Conservation (phyloP, 2,113 vertebrate genomes). For the Passer montanus region DNA sequence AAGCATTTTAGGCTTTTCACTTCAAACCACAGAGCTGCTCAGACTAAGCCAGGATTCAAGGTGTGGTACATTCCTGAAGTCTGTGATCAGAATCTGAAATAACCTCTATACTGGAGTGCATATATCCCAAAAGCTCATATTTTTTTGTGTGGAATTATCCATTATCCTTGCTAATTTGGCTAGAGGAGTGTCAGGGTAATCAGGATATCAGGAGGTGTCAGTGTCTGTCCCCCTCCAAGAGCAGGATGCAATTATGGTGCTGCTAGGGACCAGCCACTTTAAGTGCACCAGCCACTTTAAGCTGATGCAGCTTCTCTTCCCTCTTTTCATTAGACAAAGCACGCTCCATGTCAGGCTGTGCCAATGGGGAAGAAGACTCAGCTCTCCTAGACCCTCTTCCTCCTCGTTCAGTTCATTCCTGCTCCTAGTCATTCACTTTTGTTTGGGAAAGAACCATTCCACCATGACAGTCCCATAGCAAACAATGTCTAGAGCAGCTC, state of each 20-base stretch:
- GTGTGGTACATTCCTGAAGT: not conserved
- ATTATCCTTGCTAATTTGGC: not conserved
- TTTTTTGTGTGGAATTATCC: not conserved
- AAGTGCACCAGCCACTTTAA: not conserved
- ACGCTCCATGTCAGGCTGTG: not conserved
- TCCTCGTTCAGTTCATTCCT: not conserved
- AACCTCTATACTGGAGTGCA: fast-evolving
- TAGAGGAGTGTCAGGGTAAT: not conserved
- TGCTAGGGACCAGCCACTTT: not conserved
- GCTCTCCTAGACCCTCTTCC: not conserved
- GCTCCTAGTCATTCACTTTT: not conserved
- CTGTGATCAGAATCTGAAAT: not conserved
- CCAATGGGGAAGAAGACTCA: not conserved
- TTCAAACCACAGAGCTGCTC: not conserved
- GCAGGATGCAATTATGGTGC: not conserved
- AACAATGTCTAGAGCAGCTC: not conserved
- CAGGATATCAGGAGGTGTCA: not conserved
- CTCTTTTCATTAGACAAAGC: not conserved
- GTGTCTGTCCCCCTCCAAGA: not conserved
- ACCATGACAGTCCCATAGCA: not conserved
- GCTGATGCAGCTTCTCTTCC: not conserved
- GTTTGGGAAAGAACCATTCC: not conserved
- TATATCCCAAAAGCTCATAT: not conserved
- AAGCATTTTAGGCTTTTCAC: not conserved
- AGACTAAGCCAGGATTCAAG: not conserved